Conservation (phyloP, 2,888 invertebrate genomes). For the Orthosia cruda region DNA sequence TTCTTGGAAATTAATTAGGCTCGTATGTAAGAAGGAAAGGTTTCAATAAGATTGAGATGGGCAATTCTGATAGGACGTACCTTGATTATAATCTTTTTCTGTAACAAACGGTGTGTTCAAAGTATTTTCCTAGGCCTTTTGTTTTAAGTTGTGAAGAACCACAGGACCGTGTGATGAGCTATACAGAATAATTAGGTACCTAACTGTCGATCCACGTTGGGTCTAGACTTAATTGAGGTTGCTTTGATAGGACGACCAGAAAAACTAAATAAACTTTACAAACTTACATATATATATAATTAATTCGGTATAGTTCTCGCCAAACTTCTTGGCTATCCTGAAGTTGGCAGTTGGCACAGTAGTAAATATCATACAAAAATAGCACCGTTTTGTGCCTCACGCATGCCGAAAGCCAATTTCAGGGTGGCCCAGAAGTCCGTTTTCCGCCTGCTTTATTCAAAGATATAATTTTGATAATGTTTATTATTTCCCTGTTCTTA, state of each 20-base stretch:
- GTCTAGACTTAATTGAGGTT: slow-evolving; percentile 37
- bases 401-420: too few relatives aligned
- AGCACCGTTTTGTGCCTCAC: too few relatives aligned
- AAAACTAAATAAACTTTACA: neutral
- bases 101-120: neutral
- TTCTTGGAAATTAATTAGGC: slow-evolving; percentile 64
- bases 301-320: too few relatives aligned
- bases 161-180: neutral
- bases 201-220: slow-evolving; percentile 1
- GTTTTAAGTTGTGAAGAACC: neutral
- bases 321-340: too few relatives aligned
- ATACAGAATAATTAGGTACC: slow-evolving; percentile 35
- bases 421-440: too few relatives aligned
- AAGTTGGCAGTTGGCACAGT: too few relatives aligned
- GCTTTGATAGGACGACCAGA: neutral
- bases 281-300: slow-evolving; percentile 36
- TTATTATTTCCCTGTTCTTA: too few relatives aligned
- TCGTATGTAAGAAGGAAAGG: slow-evolving; percentile 52
- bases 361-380: too few relatives aligned
- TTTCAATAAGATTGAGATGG: slow-evolving; percentile 53
- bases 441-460: too few relatives aligned
- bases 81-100: slow-evolving; percentile 17
- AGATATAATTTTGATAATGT: too few relatives aligned
- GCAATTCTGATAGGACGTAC: slow-evolving; percentile 15
- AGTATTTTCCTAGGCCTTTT: neutral